Conservation (phyloP, 2,797 vertebrate genomes). For the Trachurus trachurus region DNA sequence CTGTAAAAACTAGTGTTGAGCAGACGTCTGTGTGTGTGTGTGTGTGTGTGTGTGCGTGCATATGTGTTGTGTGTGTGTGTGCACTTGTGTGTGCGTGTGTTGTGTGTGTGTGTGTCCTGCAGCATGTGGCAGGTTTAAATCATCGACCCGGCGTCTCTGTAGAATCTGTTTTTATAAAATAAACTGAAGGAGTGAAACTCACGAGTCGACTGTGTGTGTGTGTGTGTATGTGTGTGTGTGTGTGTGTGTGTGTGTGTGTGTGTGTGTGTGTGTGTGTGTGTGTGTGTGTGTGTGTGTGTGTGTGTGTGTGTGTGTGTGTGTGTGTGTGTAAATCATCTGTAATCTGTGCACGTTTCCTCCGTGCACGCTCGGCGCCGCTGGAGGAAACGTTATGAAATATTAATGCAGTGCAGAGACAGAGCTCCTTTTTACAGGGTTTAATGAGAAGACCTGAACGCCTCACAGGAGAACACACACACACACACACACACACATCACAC, state of each 20-base stretch:
- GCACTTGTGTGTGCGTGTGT: not conserved
- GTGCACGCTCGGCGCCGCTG: not conserved
- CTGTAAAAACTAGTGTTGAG: conserved; percentile 40
- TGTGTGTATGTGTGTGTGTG: not conserved
- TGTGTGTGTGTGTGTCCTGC: conserved; percentile 53
- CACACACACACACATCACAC: not conserved
- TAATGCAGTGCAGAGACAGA: conserved; percentile 37
- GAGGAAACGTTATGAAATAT: conserved; percentile 18
- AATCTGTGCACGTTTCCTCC: conserved; percentile 1
- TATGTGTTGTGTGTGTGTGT: not conserved
- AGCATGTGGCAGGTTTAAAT: conserved; percentile 77
- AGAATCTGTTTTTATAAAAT: conserved; percentile 63
- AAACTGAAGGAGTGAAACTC: conserved; percentile 50
- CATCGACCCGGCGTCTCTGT: conserved; percentile 19
- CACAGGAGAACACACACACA: not conserved
- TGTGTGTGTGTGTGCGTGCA: no score
- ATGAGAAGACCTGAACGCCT: conserved; percentile 19
- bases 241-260: not conserved
- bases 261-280: not conserved
- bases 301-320: not conserved
- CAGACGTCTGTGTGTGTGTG: not conserved
- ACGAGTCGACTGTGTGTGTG: not conserved
- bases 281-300: not conserved
- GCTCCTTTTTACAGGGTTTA: conserved; percentile 2
- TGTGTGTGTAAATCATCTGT: conserved; percentile 22